A percentile compares a stretch with the other conserved stretches of the same genome.
These are phyloP conservation scores for Rhabdornis inornatus DNA, from an alignment of 2,113 vertebrate species.

Conservation along the genomic window DNA sequence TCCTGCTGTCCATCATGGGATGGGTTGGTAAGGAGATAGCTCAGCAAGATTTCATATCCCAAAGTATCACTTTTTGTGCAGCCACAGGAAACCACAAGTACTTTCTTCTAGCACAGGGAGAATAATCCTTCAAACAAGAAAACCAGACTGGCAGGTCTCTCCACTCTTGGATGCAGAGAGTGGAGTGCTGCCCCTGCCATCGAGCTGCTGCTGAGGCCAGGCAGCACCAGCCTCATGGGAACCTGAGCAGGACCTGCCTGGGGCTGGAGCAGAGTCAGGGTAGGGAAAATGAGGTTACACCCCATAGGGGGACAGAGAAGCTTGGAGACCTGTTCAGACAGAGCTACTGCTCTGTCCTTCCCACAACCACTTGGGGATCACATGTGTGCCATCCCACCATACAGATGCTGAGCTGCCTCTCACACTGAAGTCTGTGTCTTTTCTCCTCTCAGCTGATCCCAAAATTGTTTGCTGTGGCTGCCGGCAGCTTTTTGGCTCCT, in stretches of 20 bases:
- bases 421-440: not conserved
- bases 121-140: not conserved
- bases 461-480: not conserved
- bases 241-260: not conserved
- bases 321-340: not conserved
- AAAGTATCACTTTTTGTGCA: not conserved
- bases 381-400: accelerated
- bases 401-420: not conserved
- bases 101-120: not conserved
- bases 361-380: too few species aligned
- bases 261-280: not conserved
- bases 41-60: not conserved
- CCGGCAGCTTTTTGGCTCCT: not conserved
- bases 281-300: not conserved
- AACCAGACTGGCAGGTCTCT: not conserved
- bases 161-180: not conserved
- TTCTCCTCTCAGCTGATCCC: not conserved
- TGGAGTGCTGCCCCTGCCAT: not conserved
- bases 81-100: not conserved
- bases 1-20: not conserved
- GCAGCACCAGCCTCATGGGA: not conserved
- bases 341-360: not conserved
- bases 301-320: not conserved
- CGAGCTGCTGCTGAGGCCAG: not conserved
- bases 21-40: not conserved